Base-by-base conservation (phyloP, 1,140 invertebrate genomes). In the Lordiphosa collinella region DNA sequence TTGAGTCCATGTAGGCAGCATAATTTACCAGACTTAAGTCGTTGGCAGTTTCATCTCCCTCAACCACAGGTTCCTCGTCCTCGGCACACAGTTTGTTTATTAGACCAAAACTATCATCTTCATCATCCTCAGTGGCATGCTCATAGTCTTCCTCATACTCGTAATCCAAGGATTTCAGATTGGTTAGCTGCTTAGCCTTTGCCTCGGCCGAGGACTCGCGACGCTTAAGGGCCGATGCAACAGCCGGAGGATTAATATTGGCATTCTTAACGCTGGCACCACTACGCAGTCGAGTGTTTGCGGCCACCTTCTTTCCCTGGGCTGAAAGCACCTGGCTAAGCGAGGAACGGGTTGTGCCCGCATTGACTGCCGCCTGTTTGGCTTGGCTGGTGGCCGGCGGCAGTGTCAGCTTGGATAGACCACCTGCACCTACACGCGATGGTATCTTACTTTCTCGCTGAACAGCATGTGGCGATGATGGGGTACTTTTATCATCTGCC, bases 101-200 rank as follows among this genome's bases (percentile, higher is more conserved):
- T 4, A 70, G n/a, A 8, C 29, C 67, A 25, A 53, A 65, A 11
- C 58, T 49, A 16, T 69, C 46, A 7, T 44, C 36, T 1, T 50
- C 69, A 1, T 53, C 76, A 3, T 62, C 76, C 0, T 54, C 66
- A 0, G 44, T 55, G 1, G 47, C 49, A 14, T 44, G 48, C 32
- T 84, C 78, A 2, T 49, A 84, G 10, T 82, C 76, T 5, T 76
- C 76, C 2, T 66, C 76, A 16, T 51, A 82, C 6, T 85, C 70
- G 12, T 53, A 67, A 3, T 86, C 79, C 48, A 64, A 37, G 13
- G 59, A 44, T 16, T 62, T 79, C 2, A 57, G 14, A 9, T 54
- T 34, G 0, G 48, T 25, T 25, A 25, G 13, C 34, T 72, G 61
- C 18, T 66, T 73, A 5, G 31, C 9, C 37, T 71, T 53, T 4